Evolutionary conservation across 2,888 invertebrate species (phyloP), one percentile per base, ranked within the genome.

Genomic region (Sepioteuthis lessoniana): DNA sequence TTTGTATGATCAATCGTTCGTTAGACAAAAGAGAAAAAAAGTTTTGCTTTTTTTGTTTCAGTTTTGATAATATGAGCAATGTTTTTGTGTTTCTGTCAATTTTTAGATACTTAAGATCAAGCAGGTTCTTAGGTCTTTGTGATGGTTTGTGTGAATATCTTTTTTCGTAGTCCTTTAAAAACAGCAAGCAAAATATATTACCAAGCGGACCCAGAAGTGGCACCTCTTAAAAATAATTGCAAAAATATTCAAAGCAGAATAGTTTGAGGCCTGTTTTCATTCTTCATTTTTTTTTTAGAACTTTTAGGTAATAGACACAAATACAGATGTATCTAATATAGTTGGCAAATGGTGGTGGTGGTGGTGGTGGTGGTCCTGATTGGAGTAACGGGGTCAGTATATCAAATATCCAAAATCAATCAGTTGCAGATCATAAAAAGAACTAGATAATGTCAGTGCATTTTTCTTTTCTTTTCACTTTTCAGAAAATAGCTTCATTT

Each of bases 111-210:
- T 10, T 35, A 19, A 76, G n/a, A 10, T 76, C 31, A 8, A 13
- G 35, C 16, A 8, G 7, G 13, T 31, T 76, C 31, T 8, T 60
- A 76, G 4, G 4, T 76, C 25, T 35, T 10, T 76, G 76, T 76
- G n/a, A 13, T 31, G n/a, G 76, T 76, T 2, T 35, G 76, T 10
- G 76, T 35, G 76, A n/a, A 35, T n/a, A n/a, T 76, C 76, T 76
- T 76, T 55, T 76, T 76, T 76, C 76, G n/a, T 76, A 76, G 76
- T 76, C 76, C 76, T 76, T 76, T 35, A n/a, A 76, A 76, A 76
- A 76, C 76, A 76, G 76, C 76, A 76, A 76, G 76, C 76, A 76
- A 76, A 76, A 76, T 76, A 76, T 76, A 19, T 76, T 76, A 76
- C 76, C 76, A 76, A 76, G n/a, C 76, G 76, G 76, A 76, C 76